Evolutionary conservation across 2,888 invertebrate species (phyloP).

Genomic region (Trichogramma dendrolimi): DNA sequence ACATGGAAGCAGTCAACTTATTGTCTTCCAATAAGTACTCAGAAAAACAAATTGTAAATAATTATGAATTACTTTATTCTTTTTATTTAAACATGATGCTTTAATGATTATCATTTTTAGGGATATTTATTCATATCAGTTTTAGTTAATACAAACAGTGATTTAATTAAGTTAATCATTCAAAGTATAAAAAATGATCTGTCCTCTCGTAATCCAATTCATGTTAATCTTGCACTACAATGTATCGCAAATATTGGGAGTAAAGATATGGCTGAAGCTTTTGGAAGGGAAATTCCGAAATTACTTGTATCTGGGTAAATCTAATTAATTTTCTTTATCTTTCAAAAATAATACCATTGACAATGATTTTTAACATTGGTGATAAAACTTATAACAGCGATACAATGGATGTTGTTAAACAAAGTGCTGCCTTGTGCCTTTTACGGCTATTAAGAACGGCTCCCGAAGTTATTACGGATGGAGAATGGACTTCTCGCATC

Average conservation of each 20-base stretch:
- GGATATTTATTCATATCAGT: constrained; percentile 99
- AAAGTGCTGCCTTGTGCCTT: constrained; percentile 96
- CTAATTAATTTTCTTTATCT: constrained; percentile 1
- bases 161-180: constrained; percentile 97
- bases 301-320: constrained; percentile 90
- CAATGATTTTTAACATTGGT: neutral
- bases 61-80: neutral
- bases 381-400: constrained; percentile 60
- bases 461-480: constrained; percentile 93
- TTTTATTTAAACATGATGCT: constrained; percentile 4
- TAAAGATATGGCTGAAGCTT: constrained; percentile 99
- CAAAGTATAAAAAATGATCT: constrained; percentile 99
- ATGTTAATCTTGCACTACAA: constrained; percentile 96
- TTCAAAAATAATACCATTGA: neutral
- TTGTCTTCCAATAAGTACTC: constrained; percentile 99
- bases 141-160: constrained; percentile 96
- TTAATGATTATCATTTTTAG: constrained; percentile 53
- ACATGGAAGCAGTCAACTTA: constrained; percentile 99
- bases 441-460: constrained; percentile 89
- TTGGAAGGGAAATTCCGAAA: constrained; percentile 96
- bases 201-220: constrained; percentile 92
- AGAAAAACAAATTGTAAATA: constrained; percentile 97
- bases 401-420: constrained; percentile 99
- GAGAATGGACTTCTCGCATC: constrained; percentile 98
- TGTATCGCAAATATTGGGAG: constrained; percentile 99